phyloP scores from a whole-genome alignment of 2,888 invertebrate species.

The Troglohyphantes excavatus region DNA sequence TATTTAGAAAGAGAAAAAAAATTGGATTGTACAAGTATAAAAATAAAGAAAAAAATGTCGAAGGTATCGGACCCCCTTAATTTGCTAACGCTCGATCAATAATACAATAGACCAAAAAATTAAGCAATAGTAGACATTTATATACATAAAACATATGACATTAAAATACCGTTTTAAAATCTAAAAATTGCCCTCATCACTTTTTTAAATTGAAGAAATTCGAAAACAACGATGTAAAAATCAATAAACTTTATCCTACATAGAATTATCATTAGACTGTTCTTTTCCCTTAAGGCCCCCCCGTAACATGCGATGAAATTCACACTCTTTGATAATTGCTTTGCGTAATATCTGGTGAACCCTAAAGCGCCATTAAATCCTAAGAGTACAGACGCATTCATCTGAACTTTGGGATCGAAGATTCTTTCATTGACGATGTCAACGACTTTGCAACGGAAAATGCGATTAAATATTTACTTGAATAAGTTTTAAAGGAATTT shows the following conservation, averaged over 20 bases:
- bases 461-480: constrained; percentile 19
- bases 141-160: too few relatives aligned
- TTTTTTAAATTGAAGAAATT: too few relatives aligned
- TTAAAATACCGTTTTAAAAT: too few relatives aligned
- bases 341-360: background rate
- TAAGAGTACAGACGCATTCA: constrained; percentile 9
- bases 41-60: too few relatives aligned
- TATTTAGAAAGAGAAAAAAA: too few relatives aligned
- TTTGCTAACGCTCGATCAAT: too few relatives aligned
- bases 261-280: constrained; percentile 11
- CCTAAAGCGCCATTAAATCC: background rate
- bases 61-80: too few relatives aligned
- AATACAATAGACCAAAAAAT: too few relatives aligned
- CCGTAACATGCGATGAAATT: background rate
- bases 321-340: constrained; percentile 15
- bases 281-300: background rate
- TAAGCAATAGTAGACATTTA: too few relatives aligned
- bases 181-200: too few relatives aligned
- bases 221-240: constrained; percentile 23
- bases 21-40: too few relatives aligned
- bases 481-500: constrained; percentile 7
- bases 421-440: background rate
- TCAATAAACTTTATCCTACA: constrained; percentile 12
- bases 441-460: background rate
- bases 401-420: constrained; percentile 10